Evolutionary conservation across 2,888 invertebrate species (phyloP).

Genomic region (Drosophila cognata): DNA sequence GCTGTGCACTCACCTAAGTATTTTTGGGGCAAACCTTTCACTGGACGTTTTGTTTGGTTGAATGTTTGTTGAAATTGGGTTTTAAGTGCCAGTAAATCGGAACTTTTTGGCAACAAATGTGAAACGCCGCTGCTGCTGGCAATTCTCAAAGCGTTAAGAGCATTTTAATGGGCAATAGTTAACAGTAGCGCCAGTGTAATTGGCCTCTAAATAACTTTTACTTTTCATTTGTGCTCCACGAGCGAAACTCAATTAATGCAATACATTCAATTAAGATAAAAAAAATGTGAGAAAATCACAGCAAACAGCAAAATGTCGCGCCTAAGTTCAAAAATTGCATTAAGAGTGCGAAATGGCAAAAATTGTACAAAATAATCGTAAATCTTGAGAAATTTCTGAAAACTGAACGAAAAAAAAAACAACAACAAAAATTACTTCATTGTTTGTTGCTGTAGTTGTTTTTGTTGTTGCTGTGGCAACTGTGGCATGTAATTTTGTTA

Average conservation of each 20-base stretch:
- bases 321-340: slow-evolving; percentile 70
- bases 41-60: slow-evolving; percentile 15
- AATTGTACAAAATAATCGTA: slow-evolving; percentile 33
- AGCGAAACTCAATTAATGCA: slow-evolving; percentile 52
- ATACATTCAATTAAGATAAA: slow-evolving; percentile 30
- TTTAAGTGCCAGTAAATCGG: slow-evolving; percentile 43
- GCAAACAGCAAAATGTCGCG: slow-evolving; percentile 44
- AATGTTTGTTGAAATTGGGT: slow-evolving; percentile 31
- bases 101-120: slow-evolving; percentile 36
- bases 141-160: slow-evolving; percentile 45
- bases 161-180: slow-evolving; percentile 50
- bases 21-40: slow-evolving; percentile 7
- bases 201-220: slow-evolving; percentile 72
- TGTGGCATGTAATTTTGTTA: slow-evolving; percentile 67
- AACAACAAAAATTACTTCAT: slow-evolving; percentile 47
- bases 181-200: slow-evolving; percentile 58
- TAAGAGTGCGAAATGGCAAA: slow-evolving; percentile 36
- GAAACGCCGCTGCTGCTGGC: slow-evolving; percentile 13
- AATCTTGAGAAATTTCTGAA: slow-evolving; percentile 63
- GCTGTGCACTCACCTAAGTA: neutral
- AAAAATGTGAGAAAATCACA: slow-evolving; percentile 11
- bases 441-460: slow-evolving; percentile 42
- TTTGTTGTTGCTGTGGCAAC: slow-evolving; percentile 58
- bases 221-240: slow-evolving; percentile 54
- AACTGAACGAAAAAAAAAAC: slow-evolving; percentile 26